phyloP scores from a whole-genome alignment of 2,797 vertebrate genomes.

The Poecilia velifera region DNA sequence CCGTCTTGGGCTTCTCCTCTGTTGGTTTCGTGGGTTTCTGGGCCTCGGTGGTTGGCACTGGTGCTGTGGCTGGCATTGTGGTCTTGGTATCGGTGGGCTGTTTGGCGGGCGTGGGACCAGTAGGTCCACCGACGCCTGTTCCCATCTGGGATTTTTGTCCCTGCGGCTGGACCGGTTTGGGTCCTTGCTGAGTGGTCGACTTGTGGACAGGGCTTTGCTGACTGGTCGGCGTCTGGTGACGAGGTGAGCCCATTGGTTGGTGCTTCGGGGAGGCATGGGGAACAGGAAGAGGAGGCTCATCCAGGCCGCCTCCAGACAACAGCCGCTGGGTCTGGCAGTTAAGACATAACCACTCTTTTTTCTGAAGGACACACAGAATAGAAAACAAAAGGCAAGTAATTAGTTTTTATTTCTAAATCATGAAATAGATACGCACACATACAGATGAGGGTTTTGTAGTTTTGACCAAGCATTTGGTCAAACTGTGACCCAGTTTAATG shows the following conservation, averaged over 20 bases:
- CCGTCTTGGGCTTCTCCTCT: constrained; percentile 66
- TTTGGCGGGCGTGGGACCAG: constrained; percentile 74
- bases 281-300: constrained; percentile 84
- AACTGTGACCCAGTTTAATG: background rate
- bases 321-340: constrained; percentile 98
- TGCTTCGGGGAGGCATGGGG: constrained; percentile 86
- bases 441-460: background rate
- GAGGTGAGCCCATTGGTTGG: constrained; percentile 82
- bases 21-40: constrained; percentile 67
- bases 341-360: constrained; percentile 98
- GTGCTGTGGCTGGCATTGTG: constrained; percentile 27
- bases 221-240: constrained; percentile 75
- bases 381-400: background rate
- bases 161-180: constrained; percentile 58
- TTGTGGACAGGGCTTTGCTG: constrained; percentile 81
- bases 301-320: constrained; percentile 89
- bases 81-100: constrained; percentile 77
- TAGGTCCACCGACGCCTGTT: constrained; percentile 62
- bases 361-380: constrained; percentile 80
- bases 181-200: constrained; percentile 67
- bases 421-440: background rate
- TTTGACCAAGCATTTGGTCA: background rate
- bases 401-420: background rate
- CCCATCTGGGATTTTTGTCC: constrained; percentile 62
- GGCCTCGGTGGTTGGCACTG: constrained; percentile 51